Evolutionary conservation across 2,113 vertebrate species (phyloP).

Genomic region (Lepus americanus): DNA sequence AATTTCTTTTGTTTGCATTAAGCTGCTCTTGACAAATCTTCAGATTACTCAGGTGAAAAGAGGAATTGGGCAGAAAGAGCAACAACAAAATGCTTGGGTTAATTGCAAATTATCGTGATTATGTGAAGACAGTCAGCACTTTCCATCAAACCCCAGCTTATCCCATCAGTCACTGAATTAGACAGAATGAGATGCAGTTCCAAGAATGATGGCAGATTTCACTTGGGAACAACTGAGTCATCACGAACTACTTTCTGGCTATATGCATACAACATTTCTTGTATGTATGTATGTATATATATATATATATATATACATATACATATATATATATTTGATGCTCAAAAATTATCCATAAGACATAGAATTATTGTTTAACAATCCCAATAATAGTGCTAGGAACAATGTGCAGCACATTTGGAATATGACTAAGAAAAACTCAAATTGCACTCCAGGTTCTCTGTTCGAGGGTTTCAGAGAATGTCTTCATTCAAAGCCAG

Average conservation of each 20-base stretch:
- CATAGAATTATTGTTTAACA: background rate
- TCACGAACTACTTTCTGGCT: constrained; percentile 49
- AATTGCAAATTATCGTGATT: background rate
- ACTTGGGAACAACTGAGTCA: background rate
- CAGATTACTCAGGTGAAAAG: background rate
- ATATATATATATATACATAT: background rate
- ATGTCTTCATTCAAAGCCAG: constrained; percentile 24
- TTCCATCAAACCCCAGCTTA: background rate
- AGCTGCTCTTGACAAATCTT: background rate
- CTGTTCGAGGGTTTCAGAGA: constrained; percentile 26
- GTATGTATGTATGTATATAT: background rate
- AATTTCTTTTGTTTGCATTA: constrained; percentile 57
- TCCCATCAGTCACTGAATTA: background rate
- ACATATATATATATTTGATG: background rate
- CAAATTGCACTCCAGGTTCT: background rate
- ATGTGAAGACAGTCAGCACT: background rate
- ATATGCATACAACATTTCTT: constrained; percentile 11
- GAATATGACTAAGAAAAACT: background rate
- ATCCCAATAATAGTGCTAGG: background rate
- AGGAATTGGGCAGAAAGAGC: background rate
- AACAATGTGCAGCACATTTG: background rate
- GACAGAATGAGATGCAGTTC: constrained; percentile 42
- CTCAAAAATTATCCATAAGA: constrained; percentile 24
- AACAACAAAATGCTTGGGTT: background rate
- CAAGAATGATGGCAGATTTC: constrained; percentile 60